Evolutionary conservation across 2,113 vertebrate genomes (phyloP).

Genomic region (Cisticola juncidis): DNA sequence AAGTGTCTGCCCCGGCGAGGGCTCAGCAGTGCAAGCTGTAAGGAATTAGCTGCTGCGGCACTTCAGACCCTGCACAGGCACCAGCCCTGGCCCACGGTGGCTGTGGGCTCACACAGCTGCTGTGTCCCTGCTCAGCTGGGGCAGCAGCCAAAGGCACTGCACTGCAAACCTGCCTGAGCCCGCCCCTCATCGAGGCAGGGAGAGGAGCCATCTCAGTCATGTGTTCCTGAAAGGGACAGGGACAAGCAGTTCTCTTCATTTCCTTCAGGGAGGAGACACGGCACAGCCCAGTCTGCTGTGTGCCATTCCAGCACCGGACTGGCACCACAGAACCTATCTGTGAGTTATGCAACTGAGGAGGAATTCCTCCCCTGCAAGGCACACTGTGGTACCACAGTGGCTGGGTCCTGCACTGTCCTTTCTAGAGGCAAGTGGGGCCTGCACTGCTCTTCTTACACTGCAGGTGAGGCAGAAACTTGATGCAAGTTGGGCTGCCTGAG

Average conservation of each 20-base stretch:
- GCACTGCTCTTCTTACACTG: background rate
- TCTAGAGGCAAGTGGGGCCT: background rate
- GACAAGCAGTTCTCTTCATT: background rate
- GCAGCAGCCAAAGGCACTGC: background rate
- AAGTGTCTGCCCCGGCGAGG: conserved; percentile 88
- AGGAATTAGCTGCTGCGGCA: conserved; percentile 81
- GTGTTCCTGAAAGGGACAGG: background rate
- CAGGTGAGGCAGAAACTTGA: background rate
- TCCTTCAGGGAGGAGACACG: background rate
- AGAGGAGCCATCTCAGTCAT: background rate
- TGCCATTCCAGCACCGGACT: background rate
- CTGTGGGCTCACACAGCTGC: background rate
- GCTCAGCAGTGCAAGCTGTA: conserved; percentile 85
- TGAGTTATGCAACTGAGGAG: background rate
- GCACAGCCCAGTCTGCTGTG: background rate
- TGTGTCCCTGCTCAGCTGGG: background rate
- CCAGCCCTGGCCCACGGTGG: background rate
- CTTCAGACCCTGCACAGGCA: background rate
- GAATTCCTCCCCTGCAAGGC: background rate
- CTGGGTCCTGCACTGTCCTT: background rate
- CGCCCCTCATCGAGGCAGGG: rapidly evolving
- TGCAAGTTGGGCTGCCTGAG: background rate
- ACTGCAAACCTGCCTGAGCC: background rate
- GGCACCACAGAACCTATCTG: rapidly evolving
- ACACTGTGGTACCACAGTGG: background rate